Evolutionary conservation across 2,888 invertebrate species (phyloP).

Genomic region (Ichneumoninae sp.): DNA sequence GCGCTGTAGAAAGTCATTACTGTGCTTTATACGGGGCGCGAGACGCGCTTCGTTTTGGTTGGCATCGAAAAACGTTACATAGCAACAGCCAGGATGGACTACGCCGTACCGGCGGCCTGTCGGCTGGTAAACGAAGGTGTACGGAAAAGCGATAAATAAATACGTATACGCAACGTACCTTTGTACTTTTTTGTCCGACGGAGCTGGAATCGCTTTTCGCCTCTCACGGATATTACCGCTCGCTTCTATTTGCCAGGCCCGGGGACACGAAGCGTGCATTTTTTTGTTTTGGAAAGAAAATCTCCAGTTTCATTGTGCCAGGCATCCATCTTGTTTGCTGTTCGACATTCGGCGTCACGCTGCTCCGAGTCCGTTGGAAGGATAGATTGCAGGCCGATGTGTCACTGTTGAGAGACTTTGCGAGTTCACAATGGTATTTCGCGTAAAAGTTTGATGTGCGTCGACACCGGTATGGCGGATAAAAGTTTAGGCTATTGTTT

Average conservation of each 20-base stretch:
- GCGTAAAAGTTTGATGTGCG: not conserved
- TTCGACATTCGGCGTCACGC: conserved; percentile 1
- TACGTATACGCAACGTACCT: conserved; percentile 30
- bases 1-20: conserved; percentile 71
- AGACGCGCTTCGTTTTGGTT: conserved; percentile 53
- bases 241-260: not conserved
- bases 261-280: not conserved
- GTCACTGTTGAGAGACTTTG: not conserved
- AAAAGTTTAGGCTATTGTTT: not conserved
- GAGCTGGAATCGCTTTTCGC: conserved; percentile 1
- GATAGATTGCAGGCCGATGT: not conserved
- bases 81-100: conserved; percentile 10
- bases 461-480: not conserved
- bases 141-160: conserved; percentile 52
- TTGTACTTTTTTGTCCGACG: conserved; percentile 25
- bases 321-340: not conserved
- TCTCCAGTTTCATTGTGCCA: not conserved
- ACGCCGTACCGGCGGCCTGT: not conserved
- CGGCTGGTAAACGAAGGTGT: conserved; percentile 7
- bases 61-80: conserved; percentile 63
- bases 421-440: not conserved
- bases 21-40: conserved; percentile 54
- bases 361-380: not conserved
- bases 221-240: conserved; percentile 34
- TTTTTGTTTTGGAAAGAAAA: not conserved